Evolutionary conservation across 2,113 vertebrate genomes (phyloP), one percentile per base, ranked within the genome.

Genomic region (Calypte anna): DNA sequence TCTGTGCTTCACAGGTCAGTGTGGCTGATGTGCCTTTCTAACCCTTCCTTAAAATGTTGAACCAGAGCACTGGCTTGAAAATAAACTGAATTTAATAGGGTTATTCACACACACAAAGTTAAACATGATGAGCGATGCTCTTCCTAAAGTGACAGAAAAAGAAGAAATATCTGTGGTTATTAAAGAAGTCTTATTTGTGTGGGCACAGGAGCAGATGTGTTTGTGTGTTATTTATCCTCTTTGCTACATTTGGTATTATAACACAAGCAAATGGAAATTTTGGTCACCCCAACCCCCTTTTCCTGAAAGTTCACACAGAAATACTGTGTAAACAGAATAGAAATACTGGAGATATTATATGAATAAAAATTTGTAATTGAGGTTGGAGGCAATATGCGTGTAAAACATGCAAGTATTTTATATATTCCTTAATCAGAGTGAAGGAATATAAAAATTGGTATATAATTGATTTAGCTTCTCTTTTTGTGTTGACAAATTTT

Each of bases 101-200:
- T 53, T 69, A 54, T 64, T 85, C 36, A 24, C 33, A 31, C 0
- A 0, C 0, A 1, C 4, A 13, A 33, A 11, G 36, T 33, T 75
- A 31, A 22, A 20, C 27, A 10, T 20, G 46, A 40, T 73, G 76
- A 82, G 27, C 30, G 23, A 46, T 57, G n/a, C 6, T 58, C n/a
- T 79, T 57, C 30, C 22, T 21, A 54, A 86, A 92, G 51, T 54
- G 28, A 54, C 40, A 90, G 51, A 20, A 69, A 61, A 68, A 62
- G 7, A 12, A 74, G 20, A 54, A 82, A 62, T 30, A 38, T 7
- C 20, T 24, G 14, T 27, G 3, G 2, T 66, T 76, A 64, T 55
- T 62, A 8, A 46, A 90, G 75, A 80, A 31, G 4, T 10, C 3
- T 57, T 72, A 66, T 72, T 89, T 82, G 24, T 68, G 13, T 12